These are phyloP conservation scores for Ardeotis arabs DNA, from an alignment of 2,113 vertebrate species.

Conservation along the genomic window DNA sequence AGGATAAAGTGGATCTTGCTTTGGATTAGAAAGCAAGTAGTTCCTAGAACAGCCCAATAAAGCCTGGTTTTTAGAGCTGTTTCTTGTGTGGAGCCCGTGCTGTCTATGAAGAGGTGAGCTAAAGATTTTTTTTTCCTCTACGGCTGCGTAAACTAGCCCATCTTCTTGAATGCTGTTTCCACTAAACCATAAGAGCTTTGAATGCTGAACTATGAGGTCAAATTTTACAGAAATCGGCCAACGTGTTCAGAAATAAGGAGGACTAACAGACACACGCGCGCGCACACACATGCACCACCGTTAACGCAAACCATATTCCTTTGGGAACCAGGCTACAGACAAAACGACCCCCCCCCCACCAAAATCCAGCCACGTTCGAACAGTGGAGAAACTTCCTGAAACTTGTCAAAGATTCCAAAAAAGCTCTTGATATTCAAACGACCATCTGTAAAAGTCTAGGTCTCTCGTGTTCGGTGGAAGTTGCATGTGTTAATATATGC, in stretches of 20 bases:
- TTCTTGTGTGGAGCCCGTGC: neutral
- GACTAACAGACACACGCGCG: accelerated
- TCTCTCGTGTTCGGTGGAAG: neutral
- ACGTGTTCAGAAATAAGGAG: neutral
- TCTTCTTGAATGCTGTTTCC: neutral
- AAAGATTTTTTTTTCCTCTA: neutral
- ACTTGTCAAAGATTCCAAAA: neutral
- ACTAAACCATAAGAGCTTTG: neutral
- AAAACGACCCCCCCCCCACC: accelerated
- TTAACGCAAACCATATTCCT: accelerated
- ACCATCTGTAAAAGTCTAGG: neutral
- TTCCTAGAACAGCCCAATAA: neutral
- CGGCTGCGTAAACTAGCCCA: neutral
- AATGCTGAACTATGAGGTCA: neutral
- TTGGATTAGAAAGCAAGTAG: neutral
- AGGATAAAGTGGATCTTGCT: neutral
- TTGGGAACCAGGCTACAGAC: neutral
- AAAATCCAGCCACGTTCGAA: neutral
- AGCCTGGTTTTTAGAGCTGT: neutral
- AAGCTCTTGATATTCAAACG: neutral
- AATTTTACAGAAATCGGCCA: neutral
- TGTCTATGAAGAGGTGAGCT: neutral
- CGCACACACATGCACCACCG: no score
- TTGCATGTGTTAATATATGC: neutral
- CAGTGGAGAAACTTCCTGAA: neutral